phyloP scores from a whole-genome alignment of 2,888 invertebrate species.

The Drosophila lacicola region DNA sequence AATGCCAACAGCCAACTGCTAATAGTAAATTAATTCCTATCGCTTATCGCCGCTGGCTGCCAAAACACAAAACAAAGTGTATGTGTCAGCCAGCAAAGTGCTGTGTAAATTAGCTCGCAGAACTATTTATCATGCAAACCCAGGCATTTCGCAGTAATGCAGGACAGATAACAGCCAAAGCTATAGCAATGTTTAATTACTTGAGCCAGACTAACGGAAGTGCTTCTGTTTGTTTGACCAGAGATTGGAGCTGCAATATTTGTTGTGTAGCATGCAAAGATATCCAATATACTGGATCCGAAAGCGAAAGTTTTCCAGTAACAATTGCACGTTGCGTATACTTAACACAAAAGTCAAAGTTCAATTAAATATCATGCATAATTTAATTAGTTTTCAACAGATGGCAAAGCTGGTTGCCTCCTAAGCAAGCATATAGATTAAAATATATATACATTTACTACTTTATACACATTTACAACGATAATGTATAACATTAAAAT shows the following conservation, averaged over 20 bases:
- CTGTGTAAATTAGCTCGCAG: constrained; percentile 77
- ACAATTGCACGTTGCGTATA: constrained; percentile 50
- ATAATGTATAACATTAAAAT: too few relatives aligned
- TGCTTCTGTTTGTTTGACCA: constrained; percentile 55
- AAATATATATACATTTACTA: background rate
- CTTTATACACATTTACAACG: too few relatives aligned
- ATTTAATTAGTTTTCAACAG: constrained; percentile 37
- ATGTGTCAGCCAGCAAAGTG: constrained; percentile 75
- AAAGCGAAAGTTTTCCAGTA: constrained; percentile 43
- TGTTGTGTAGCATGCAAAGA: constrained; percentile 5
- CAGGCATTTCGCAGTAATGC: constrained; percentile 70
- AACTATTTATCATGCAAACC: constrained; percentile 62
- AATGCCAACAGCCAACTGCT: constrained; percentile 51
- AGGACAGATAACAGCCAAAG: constrained; percentile 37
- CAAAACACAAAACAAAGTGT: constrained; percentile 47
- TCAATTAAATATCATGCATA: constrained; percentile 24
- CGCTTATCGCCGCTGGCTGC: constrained; percentile 68
- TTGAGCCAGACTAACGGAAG: constrained; percentile 59
- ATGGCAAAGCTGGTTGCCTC: background rate
- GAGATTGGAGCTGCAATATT: constrained; percentile 54
- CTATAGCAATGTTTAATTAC: constrained; percentile 49
- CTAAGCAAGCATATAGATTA: constrained; percentile 2
- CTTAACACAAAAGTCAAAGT: constrained; percentile 56
- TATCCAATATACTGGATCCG: constrained; percentile 6
- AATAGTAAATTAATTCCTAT: constrained; percentile 77